Percentiles rank a stretch among this genome's conserved stretches.
Conservation (phyloP, 2,113 vertebrate genomes). For the Notothenia rossii region DNA sequence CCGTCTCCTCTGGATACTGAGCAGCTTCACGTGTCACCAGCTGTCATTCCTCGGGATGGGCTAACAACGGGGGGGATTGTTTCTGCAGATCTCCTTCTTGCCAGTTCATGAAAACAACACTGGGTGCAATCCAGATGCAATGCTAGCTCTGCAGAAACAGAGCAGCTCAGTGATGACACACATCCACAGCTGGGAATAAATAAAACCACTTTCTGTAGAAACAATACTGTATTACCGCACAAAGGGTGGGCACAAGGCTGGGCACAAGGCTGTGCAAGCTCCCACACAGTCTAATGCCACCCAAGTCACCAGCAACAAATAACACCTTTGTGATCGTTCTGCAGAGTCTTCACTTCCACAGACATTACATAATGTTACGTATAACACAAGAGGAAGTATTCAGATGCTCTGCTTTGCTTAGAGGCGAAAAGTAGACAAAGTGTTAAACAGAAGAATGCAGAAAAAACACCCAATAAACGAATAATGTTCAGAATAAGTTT, state of each 20-base stretch:
- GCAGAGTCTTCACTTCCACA: background rate
- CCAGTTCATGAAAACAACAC: conserved; percentile 78
- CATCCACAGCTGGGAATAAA: conserved; percentile 37
- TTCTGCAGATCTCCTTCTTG: conserved; percentile 76
- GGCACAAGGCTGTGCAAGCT: conserved; percentile 17
- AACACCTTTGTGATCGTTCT: conserved; percentile 24
- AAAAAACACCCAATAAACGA: too few relatives aligned
- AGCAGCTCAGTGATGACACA: conserved; percentile 62
- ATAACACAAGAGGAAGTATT: too few relatives aligned
- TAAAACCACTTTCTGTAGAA: conserved; percentile 28
- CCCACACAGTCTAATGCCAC: conserved; percentile 26
- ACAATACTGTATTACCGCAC: conserved; percentile 38
- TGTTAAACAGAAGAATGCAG: too few relatives aligned
- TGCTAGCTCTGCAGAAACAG: conserved; percentile 73
- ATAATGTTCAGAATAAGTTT: too few relatives aligned
- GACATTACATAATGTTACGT: too few relatives aligned
- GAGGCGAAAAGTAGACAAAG: too few relatives aligned
- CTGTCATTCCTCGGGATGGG: conserved; percentile 57
- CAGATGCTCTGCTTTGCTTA: too few relatives aligned
- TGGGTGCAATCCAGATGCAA: conserved; percentile 72
- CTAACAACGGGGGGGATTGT: conserved; percentile 81
- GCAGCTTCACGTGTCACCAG: conserved; percentile 58
- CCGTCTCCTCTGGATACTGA: conserved; percentile 27
- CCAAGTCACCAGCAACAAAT: conserved; percentile 37
- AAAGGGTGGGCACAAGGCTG: conserved; percentile 3